A percentile compares a stretch with the other conserved stretches of the same genome.
Conservation (phyloP, 2,113 vertebrate species). For the Gymnorhina tibicen region DNA sequence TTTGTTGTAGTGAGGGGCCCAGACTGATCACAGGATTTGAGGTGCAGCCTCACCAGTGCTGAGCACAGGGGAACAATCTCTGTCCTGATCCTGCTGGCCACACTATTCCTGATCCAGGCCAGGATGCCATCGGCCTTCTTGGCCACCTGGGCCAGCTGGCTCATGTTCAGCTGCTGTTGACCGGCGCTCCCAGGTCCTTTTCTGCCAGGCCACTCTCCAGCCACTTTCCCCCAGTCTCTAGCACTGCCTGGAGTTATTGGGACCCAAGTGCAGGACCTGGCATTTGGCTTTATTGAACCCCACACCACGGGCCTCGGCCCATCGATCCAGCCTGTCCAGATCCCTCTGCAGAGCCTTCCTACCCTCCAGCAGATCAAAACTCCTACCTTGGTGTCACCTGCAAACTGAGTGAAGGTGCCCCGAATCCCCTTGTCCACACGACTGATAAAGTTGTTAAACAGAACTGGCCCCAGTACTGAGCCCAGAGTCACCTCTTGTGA, state of each 20-base stretch:
- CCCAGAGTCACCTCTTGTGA: background rate
- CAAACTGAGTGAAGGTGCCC: background rate
- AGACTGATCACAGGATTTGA: rapidly evolving
- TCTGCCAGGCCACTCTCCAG: background rate
- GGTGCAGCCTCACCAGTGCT: no score
- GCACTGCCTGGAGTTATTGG: background rate
- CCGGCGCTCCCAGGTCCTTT: background rate
- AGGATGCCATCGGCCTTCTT: background rate
- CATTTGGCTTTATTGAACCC: background rate
- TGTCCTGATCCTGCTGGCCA: background rate
- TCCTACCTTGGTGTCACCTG: background rate
- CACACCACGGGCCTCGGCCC: background rate
- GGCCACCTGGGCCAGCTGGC: background rate
- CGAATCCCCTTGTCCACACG: background rate
- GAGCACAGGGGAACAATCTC: background rate
- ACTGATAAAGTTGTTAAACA: background rate
- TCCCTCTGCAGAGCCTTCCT: background rate
- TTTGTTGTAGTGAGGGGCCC: background rate
- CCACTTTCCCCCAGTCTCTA: background rate
- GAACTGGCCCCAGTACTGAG: background rate
- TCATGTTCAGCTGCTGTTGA: background rate
- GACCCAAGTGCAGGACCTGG: rapidly evolving
- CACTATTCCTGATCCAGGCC: background rate
- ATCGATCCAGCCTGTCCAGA: background rate
- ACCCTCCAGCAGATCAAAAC: background rate